Evolutionary conservation across 2,113 vertebrate genomes (phyloP).

Genomic region (Sapajus apella): DNA sequence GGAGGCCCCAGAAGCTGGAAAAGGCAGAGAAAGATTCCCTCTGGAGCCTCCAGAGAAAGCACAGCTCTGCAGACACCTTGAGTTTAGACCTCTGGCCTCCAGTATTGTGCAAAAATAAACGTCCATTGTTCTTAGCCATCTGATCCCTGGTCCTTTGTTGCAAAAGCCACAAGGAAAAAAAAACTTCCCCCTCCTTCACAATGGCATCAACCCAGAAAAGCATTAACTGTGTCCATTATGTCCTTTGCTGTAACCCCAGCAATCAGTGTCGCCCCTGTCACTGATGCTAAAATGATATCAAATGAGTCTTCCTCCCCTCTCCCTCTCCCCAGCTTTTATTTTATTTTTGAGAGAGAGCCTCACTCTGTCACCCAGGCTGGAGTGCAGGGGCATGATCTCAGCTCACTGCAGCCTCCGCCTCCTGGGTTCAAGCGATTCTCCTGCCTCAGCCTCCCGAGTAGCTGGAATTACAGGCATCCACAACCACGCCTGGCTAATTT

Average conservation of each 20-base stretch:
- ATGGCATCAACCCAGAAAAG: neutral
- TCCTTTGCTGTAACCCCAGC: neutral
- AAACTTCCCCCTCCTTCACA: neutral
- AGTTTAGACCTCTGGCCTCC: neutral
- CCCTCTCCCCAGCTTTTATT: no score
- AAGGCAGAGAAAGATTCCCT: neutral
- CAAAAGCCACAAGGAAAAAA: neutral
- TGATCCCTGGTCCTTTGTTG: neutral
- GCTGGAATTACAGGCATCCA: no score
- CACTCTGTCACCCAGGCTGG: no score
- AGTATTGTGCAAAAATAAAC: rapidly evolving
- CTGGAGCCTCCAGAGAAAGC: neutral
- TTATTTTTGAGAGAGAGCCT: no score
- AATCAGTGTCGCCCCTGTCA: neutral
- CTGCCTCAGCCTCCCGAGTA: no score
- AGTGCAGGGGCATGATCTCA: no score
- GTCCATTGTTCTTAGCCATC: neutral
- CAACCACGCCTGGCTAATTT: no score
- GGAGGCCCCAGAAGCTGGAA: neutral
- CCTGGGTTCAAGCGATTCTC: no score
- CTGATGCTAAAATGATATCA: neutral
- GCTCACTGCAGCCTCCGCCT: no score
- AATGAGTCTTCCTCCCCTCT: no score
- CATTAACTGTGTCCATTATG: rapidly evolving
- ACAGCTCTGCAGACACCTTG: neutral